Evolutionary conservation across 1,140 invertebrate species (phyloP).

Genomic region (Caenorhabditis brenneri): DNA sequence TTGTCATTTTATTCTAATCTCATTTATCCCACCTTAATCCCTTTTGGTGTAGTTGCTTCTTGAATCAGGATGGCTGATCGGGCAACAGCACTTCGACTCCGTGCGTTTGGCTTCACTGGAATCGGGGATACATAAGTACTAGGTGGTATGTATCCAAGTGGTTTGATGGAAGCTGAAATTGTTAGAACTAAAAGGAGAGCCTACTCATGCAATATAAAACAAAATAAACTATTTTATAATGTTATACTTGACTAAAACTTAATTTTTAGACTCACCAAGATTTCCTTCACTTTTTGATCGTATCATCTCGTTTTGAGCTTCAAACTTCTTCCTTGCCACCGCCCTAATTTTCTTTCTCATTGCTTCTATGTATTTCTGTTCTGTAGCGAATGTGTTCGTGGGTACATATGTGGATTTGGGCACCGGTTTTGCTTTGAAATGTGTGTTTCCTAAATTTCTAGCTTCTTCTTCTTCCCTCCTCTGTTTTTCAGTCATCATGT

Average conservation of each 20-base stretch:
- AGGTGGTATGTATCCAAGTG: neutral
- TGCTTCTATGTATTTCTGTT: neutral
- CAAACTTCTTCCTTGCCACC: slow-evolving; percentile 8
- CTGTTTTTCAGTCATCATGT: neutral
- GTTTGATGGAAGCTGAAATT: neutral
- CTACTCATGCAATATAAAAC: no score
- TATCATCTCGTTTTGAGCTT: neutral
- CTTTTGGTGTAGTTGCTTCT: neutral
- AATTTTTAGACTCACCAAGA: neutral
- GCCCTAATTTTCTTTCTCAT: slow-evolving; percentile 11
- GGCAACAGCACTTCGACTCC: neutral
- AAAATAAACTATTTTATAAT: neutral
- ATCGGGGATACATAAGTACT: neutral
- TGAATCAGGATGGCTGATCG: neutral
- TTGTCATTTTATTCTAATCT: neutral
- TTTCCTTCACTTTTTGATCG: slow-evolving; percentile 30
- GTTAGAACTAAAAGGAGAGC: no score
- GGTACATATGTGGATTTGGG: neutral
- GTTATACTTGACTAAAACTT: neutral
- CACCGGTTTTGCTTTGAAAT: slow-evolving; percentile 10
- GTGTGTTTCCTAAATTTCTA: neutral
- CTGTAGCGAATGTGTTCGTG: slow-evolving; percentile 5
- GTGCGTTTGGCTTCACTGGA: neutral
- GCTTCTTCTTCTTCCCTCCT: neutral
- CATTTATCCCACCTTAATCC: neutral